phyloP scores from a whole-genome alignment of 2,113 vertebrate species.

The Phocoena phocoena region DNA sequence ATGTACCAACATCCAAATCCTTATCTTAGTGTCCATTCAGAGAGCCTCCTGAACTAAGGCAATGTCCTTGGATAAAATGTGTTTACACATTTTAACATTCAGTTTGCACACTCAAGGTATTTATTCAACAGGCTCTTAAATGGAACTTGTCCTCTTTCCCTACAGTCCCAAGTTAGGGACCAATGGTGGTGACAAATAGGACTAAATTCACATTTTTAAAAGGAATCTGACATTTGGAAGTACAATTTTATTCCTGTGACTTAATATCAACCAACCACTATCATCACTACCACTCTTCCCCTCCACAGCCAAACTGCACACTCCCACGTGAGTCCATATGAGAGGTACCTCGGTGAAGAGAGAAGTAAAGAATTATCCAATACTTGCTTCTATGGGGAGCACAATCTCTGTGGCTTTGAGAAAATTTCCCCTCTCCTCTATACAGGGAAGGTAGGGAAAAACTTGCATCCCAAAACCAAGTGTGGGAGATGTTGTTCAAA shows the following conservation, averaged over 20 bases:
- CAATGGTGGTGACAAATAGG: neutral
- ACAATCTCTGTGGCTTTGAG: neutral
- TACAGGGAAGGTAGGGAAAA: neutral
- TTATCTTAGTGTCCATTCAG: neutral
- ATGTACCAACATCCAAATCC: neutral
- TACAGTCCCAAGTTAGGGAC: neutral
- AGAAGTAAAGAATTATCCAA: neutral
- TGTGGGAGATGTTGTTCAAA: neutral
- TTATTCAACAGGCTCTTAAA: neutral
- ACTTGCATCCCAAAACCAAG: neutral
- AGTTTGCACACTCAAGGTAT: neutral
- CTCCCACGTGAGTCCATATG: neutral
- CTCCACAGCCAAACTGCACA: neutral
- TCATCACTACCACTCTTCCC: neutral
- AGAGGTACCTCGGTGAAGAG: neutral
- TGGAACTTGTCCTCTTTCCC: neutral
- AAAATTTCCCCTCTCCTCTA: neutral
- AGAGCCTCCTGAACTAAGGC: neutral
- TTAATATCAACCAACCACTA: neutral
- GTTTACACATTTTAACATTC: neutral
- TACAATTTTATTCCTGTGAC: neutral
- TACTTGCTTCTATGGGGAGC: neutral
- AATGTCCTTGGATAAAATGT: neutral
- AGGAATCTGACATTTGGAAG: neutral
- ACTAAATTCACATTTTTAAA: neutral